These are phyloP conservation scores for Rotaria socialis DNA, from an alignment of 2,888 invertebrate genomes.

Conservation along the genomic window DNA sequence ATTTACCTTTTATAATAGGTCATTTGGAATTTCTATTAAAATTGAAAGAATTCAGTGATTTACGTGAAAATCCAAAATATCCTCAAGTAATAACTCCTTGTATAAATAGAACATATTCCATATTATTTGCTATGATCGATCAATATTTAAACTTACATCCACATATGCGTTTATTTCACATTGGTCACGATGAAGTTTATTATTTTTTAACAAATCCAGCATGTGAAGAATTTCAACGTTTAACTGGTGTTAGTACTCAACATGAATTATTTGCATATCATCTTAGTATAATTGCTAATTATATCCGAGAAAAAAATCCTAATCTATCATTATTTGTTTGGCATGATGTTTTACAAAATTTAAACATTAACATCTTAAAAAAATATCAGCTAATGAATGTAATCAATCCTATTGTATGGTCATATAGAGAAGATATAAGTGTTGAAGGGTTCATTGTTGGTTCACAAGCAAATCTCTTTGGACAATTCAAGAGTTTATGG, in stretches of 20 bases:
- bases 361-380: neutral
- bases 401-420: conserved; percentile 23
- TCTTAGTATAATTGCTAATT: conserved; percentile 39
- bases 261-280: conserved; percentile 30
- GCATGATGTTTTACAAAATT: conserved; percentile 44
- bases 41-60: conserved; percentile 66
- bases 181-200: conserved; percentile 73
- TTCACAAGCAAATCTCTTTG: neutral
- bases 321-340: conserved; percentile 39
- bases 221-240: conserved; percentile 30
- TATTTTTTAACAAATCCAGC: conserved; percentile 34
- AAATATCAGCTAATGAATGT: neutral
- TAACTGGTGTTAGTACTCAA: neutral
- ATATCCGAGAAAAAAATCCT: conserved; percentile 40
- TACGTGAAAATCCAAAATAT: conserved; percentile 67
- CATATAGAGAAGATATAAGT: conserved; percentile 40
- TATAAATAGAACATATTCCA: conserved; percentile 51
- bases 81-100: conserved; percentile 71
- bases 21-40: conserved; percentile 78
- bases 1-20: conserved; percentile 58
- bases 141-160: conserved; percentile 70
- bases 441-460: neutral
- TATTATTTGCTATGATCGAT: conserved; percentile 64
- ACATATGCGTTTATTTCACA: conserved; percentile 67
- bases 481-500: conserved; percentile 34